These are phyloP conservation scores for Antitype chi DNA, from an alignment of 2,888 invertebrate species.

Conservation along the genomic window DNA sequence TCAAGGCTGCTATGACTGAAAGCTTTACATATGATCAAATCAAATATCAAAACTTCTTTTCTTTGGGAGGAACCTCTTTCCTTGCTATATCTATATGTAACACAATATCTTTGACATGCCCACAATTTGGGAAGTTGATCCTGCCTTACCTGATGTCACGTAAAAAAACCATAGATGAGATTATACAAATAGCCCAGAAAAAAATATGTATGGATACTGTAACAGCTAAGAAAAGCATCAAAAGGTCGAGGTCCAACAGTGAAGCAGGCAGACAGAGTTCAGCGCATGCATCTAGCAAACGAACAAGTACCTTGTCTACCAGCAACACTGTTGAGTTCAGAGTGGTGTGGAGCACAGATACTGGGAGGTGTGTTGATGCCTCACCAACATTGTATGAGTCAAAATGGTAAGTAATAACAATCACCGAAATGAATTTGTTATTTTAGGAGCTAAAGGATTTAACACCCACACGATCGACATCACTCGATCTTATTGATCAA, in stretches of 20 bases:
- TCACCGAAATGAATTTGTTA: constrained; percentile 8
- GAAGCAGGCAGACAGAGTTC: constrained; percentile 30
- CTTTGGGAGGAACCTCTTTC: constrained; percentile 94
- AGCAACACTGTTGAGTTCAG: constrained; percentile 73
- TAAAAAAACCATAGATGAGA: constrained; percentile 81
- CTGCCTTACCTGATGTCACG: constrained; percentile 89
- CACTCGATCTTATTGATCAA: not conserved
- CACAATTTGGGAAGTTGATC: constrained; percentile 87
- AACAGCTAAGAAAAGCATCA: constrained; percentile 73
- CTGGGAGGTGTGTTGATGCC: constrained; percentile 96
- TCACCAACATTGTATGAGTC: constrained; percentile 91
- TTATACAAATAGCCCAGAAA: constrained; percentile 76
- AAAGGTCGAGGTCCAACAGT: constrained; percentile 67
- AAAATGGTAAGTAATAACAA: constrained; percentile 83
- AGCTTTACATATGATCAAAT: constrained; percentile 79
- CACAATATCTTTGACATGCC: constrained; percentile 86
- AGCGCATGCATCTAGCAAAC: constrained; percentile 60
- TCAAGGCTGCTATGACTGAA: constrained; percentile 71
- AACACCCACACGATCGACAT: not conserved
- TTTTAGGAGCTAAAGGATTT: not conserved
- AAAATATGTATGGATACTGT: constrained; percentile 70
- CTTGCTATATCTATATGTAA: constrained; percentile 92
- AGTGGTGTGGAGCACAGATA: constrained; percentile 91
- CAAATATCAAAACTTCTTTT: constrained; percentile 88
- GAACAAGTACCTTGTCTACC: constrained; percentile 38